Evolutionary conservation across 2,888 invertebrate genomes (phyloP).

Genomic region (Rhagophthalmus giganteus): DNA sequence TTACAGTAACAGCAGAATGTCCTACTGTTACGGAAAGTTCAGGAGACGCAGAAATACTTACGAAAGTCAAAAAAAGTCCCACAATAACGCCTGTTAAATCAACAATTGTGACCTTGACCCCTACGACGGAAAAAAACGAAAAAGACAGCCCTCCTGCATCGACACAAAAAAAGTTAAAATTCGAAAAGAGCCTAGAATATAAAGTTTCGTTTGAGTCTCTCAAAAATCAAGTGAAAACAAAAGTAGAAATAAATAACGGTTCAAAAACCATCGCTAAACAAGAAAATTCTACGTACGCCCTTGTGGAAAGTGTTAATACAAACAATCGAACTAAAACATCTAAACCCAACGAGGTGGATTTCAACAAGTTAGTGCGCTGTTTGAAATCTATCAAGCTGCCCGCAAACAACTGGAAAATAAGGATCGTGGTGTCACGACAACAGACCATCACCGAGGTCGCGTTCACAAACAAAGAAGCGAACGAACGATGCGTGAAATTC

Average conservation of each 20-base stretch:
- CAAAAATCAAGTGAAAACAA: background rate
- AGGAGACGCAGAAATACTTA: background rate
- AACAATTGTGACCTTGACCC: background rate
- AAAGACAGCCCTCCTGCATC: background rate
- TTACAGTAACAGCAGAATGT: background rate
- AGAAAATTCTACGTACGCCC: slow-evolving; percentile 1
- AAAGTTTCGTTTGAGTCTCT: background rate
- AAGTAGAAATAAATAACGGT: background rate
- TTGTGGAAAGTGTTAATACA: slow-evolving; percentile 8
- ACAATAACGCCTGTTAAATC: background rate
- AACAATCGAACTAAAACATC: slow-evolving; percentile 2
- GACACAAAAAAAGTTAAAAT: background rate
- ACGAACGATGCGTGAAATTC: slow-evolving; percentile 28
- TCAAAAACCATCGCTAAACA: background rate
- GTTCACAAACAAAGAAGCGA: slow-evolving; percentile 24
- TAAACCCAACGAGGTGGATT: slow-evolving; percentile 13
- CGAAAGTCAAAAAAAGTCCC: background rate
- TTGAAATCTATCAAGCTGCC: slow-evolving; percentile 26
- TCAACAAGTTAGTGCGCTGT: slow-evolving; percentile 25
- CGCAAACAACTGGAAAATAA: slow-evolving; percentile 27
- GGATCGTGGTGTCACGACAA: slow-evolving; percentile 20
- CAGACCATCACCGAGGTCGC: slow-evolving; percentile 27
- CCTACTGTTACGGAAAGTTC: background rate
- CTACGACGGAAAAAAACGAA: background rate
- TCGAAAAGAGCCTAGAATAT: background rate